Conservation (phyloP, 2,888 invertebrate species). For the Thera britannica region DNA sequence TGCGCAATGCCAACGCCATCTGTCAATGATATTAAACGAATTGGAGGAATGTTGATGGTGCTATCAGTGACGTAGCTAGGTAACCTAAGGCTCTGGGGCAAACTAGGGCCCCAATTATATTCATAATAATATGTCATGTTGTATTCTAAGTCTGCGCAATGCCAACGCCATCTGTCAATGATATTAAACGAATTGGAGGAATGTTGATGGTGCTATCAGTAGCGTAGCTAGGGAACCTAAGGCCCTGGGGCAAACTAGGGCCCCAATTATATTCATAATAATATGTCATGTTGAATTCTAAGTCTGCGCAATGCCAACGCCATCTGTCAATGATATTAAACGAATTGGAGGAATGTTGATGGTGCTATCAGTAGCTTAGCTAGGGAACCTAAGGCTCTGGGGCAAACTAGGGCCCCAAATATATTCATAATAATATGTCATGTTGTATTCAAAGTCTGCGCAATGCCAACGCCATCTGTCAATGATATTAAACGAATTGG, state of each 20-base stretch:
- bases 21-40: slow-evolving; percentile 39
- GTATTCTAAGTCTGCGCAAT: slow-evolving; percentile 10
- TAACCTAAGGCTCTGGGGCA: too few relatives aligned
- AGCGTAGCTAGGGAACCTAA: too few relatives aligned
- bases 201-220: slow-evolving; percentile 8
- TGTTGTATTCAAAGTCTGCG: too few relatives aligned
- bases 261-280: too few relatives aligned
- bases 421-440: too few relatives aligned
- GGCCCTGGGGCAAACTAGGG: too few relatives aligned
- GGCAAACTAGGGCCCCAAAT: too few relatives aligned
- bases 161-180: slow-evolving; percentile 43
- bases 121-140: too few relatives aligned
- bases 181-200: slow-evolving; percentile 26
- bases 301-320: slow-evolving; percentile 31
- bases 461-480: slow-evolving; percentile 42
- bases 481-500: slow-evolving; percentile 32
- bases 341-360: slow-evolving; percentile 21
- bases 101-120: too few relatives aligned
- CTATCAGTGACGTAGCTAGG: too few relatives aligned
- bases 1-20: slow-evolving; percentile 37
- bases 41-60: slow-evolving; percentile 18
- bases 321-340: slow-evolving; percentile 43
- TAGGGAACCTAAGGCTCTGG: too few relatives aligned
- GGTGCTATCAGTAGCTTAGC: background rate
- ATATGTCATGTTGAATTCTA: too few relatives aligned